Evolutionary conservation across 2,113 vertebrate genomes (phyloP).

Genomic region (Campylorhamphus procurvoides): DNA sequence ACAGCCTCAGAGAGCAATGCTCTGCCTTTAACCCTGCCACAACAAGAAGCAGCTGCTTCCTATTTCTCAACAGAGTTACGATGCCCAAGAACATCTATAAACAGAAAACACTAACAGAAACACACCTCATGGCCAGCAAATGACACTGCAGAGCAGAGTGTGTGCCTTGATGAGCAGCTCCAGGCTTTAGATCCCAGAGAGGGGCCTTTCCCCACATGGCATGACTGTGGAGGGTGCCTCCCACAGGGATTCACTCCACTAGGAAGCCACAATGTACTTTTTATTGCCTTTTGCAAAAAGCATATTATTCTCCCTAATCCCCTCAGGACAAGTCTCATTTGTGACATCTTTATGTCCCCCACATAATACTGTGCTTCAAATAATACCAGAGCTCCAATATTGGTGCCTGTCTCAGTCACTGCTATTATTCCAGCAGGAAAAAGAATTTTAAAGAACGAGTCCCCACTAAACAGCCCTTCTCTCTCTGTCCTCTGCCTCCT

Average conservation of each 20-base stretch:
- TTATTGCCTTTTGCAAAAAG: neutral
- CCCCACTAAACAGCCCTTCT: neutral
- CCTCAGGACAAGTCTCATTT: neutral
- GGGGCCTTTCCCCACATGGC: neutral
- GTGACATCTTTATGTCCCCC: no score
- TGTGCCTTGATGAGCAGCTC: neutral
- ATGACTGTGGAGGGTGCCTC: neutral
- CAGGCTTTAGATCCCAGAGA: neutral
- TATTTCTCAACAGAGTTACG: neutral
- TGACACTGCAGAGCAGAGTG: rapidly evolving
- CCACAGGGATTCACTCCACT: neutral
- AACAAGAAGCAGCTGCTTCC: neutral
- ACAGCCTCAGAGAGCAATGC: neutral
- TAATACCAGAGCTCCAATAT: neutral
- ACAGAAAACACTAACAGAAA: neutral
- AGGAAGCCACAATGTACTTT: neutral
- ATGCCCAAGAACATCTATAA: neutral
- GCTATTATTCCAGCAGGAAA: neutral
- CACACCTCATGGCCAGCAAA: neutral
- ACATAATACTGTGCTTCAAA: neutral
- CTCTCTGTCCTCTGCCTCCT: neutral
- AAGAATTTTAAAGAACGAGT: neutral
- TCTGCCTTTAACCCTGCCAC: neutral
- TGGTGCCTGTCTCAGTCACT: neutral
- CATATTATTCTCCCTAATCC: neutral